These are phyloP conservation scores for Thamnophis sirtalis DNA, from an alignment of 2,113 vertebrate species.

Conservation along the genomic window DNA sequence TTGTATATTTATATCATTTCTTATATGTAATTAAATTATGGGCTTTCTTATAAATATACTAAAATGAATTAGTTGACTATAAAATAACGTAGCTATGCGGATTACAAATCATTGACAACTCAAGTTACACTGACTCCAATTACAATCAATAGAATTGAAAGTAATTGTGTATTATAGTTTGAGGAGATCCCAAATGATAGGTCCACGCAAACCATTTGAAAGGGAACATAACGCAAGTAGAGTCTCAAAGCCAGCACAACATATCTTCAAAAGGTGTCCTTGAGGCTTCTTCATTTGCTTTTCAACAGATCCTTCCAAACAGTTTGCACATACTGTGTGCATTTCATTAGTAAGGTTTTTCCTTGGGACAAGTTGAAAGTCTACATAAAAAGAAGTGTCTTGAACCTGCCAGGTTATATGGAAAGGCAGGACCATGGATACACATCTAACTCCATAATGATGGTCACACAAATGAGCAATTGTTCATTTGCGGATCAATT, in stretches of 20 bases:
- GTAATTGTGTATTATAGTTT: slow-evolving; percentile 24
- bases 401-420: neutral
- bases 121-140: slow-evolving; percentile 14
- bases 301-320: neutral
- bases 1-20: slow-evolving; percentile 32
- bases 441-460: neutral
- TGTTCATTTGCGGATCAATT: slow-evolving; percentile 14
- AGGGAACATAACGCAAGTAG: slow-evolving; percentile 1
- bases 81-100: slow-evolving; percentile 45
- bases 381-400: slow-evolving; percentile 9
- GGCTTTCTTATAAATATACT: slow-evolving; percentile 54
- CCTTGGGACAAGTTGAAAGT: slow-evolving; percentile 9
- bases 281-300: neutral
- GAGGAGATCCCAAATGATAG: slow-evolving; percentile 28
- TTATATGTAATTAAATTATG: slow-evolving; percentile 56
- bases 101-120: slow-evolving; percentile 58
- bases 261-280: neutral
- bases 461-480: neutral
- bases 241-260: neutral
- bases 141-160: slow-evolving; percentile 27
- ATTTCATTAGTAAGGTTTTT: slow-evolving; percentile 38
- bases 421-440: neutral
- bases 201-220: neutral
- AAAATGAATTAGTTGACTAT: slow-evolving; percentile 42
- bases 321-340: neutral